phyloP scores from a whole-genome alignment of 2,888 invertebrate species.

The Ennomos erosarius region DNA sequence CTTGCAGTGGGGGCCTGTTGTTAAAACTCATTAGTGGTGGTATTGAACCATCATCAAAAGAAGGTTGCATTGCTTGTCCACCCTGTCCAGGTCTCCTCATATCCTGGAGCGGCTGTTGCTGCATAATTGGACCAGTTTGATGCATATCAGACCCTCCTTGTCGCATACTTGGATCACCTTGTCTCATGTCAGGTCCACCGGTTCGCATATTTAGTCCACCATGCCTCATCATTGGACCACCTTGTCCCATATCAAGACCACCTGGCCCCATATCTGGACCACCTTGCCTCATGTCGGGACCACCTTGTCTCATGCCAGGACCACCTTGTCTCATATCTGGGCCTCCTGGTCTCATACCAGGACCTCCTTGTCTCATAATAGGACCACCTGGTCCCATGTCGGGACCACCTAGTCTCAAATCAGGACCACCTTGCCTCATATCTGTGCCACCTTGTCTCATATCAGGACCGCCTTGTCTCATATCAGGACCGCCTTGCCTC shows the following conservation, averaged over 20 bases:
- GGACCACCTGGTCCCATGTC: constrained; percentile 19
- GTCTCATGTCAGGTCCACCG: constrained; percentile 24
- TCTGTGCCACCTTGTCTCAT: constrained; percentile 28
- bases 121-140: constrained; percentile 17
- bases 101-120: constrained; percentile 10
- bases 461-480: constrained; percentile 29
- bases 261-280: constrained; percentile 13
- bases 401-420: constrained; percentile 17
- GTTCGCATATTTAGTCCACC: constrained; percentile 20
- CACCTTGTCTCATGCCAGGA: constrained; percentile 14
- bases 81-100: constrained; percentile 15
- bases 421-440: constrained; percentile 18
- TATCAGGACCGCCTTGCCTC: constrained; percentile 56
- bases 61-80: constrained; percentile 11
- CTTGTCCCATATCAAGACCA: constrained; percentile 6
- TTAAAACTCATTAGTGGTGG: constrained; percentile 20
- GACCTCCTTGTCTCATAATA: constrained; percentile 33
- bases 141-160: constrained; percentile 18
- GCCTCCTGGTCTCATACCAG: constrained; percentile 13
- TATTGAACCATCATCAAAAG: constrained; percentile 20
- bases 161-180: constrained; percentile 16
- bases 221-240: constrained; percentile 24
- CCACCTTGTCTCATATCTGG: constrained; percentile 17
- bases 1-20: constrained; percentile 31
- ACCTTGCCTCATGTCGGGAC: constrained; percentile 14